A percentile compares a stretch with the other conserved stretches of the same genome.
Evolutionary conservation across 2,888 invertebrate species (phyloP).

Genomic region (Tipula unca): DNA sequence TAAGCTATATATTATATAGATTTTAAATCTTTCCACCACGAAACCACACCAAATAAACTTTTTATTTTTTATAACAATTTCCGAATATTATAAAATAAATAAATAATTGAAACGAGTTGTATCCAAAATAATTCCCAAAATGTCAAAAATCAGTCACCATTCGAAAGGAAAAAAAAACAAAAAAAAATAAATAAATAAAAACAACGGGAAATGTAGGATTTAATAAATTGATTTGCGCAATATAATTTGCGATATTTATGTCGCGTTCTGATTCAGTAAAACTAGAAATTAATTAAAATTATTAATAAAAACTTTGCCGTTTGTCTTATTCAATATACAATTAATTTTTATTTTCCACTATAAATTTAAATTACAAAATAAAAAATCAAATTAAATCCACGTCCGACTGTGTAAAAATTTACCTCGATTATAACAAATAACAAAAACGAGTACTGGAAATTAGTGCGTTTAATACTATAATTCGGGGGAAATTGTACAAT

Average conservation of each 20-base stretch:
- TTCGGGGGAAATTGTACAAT: not conserved
- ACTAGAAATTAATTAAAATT: not conserved
- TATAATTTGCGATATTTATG: not conserved
- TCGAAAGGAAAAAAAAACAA: not conserved
- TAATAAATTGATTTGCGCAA: slow-evolving; percentile 14
- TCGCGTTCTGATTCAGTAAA: not conserved
- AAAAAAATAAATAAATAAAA: not conserved
- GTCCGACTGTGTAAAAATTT: not conserved
- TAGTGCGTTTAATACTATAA: not conserved
- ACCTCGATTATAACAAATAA: not conserved
- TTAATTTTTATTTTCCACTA: not conserved
- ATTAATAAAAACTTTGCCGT: not conserved
- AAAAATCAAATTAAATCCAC: not conserved
- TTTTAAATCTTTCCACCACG: not conserved
- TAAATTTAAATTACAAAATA: not conserved
- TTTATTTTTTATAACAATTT: not conserved
- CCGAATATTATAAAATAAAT: not conserved
- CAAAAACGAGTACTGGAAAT: not conserved
- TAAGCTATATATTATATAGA: not conserved
- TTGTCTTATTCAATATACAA: not conserved
- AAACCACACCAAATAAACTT: not conserved
- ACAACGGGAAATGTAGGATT: not conserved
- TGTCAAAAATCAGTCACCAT: slow-evolving; percentile 16
- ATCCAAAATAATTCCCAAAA: not conserved
- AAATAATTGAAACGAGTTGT: not conserved